Base-by-base conservation (phyloP, 2,113 vertebrate genomes). In the Oceanodroma tethys region DNA sequence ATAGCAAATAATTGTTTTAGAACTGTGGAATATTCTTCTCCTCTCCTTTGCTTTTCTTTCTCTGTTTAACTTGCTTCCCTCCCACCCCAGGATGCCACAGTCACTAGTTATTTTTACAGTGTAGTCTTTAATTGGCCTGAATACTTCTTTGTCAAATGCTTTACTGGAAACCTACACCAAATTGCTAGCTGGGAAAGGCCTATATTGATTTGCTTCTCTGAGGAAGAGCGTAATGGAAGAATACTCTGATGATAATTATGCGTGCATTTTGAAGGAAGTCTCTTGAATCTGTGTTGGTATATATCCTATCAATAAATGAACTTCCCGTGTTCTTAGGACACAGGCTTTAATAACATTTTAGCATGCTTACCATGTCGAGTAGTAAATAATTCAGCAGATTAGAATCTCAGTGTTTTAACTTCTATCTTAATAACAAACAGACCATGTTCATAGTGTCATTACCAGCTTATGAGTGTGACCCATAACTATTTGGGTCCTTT, bases 1-100 rank as follows among this genome's bases (percentile, higher is more conserved):
- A 90, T 91, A 95, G 91, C 80, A 96, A 97, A 96, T 83, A 94
- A 86, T 95, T 96, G 85, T 91, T 96, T 93, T 93, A 87, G 50
- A 90, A 45, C 23, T 67, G 88, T 48, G 66, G 53, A 92, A 47
- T 81, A 42, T 30, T 83, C 56, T 79, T 74, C 62, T 82, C 20
- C 50, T 92, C 79, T 40, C 42, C 42, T 88, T 95, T 93, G 52
- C 50, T 86, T 23, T 75, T 38, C 82, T 71, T 19, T 20, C 55
- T 93, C 2, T 67, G 48, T 91, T 94, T 84, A 89, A n/a, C 80
- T 91, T 83, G 16, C 8, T 53, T 65, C 22, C 38, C 16, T 59
- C 47, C 43, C 23, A 53, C 7, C 58, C 47, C 30, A 65, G 23
- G 83, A 86, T 59, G 66, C 60, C 59, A 34, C 14, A 27, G 53